These are phyloP conservation scores for Silurus aristotelis DNA, from an alignment of 2,797 vertebrate species.

Conservation along the genomic window DNA sequence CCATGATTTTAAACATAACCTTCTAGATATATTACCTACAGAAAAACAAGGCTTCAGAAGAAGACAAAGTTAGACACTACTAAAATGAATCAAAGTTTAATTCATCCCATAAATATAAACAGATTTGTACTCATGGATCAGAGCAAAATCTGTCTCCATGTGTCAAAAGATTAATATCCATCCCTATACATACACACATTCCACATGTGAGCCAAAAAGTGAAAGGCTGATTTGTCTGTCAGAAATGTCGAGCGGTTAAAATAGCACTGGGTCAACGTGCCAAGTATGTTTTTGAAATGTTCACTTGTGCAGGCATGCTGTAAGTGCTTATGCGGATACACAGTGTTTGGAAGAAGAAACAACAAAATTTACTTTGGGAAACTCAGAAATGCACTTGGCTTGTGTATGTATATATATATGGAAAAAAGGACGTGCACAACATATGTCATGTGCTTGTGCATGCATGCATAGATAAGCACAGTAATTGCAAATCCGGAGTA, in stretches of 20 bases:
- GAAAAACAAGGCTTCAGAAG: neutral
- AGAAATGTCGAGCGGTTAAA: slow-evolving; percentile 15
- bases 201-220: slow-evolving; percentile 32
- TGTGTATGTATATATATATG: neutral
- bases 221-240: slow-evolving; percentile 46
- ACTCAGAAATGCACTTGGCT: neutral
- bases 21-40: neutral
- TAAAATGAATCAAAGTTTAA: neutral
- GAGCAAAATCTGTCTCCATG: slow-evolving; percentile 17
- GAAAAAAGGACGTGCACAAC: slow-evolving; percentile 17
- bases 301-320: slow-evolving; percentile 50
- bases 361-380: slow-evolving; percentile 24
- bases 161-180: slow-evolving; percentile 46
- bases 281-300: slow-evolving; percentile 39
- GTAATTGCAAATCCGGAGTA: neutral
- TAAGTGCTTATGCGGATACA: slow-evolving; percentile 1
- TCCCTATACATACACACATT: slow-evolving; percentile 42
- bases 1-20: neutral
- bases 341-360: slow-evolving; percentile 37
- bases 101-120: neutral
- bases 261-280: slow-evolving; percentile 25
- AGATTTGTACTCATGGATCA: slow-evolving; percentile 19
- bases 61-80: neutral
- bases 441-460: neutral
- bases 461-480: slow-evolving; percentile 15